Evolutionary conservation across 2,113 vertebrate species (phyloP).

Genomic region (Cavia porcellus): DNA sequence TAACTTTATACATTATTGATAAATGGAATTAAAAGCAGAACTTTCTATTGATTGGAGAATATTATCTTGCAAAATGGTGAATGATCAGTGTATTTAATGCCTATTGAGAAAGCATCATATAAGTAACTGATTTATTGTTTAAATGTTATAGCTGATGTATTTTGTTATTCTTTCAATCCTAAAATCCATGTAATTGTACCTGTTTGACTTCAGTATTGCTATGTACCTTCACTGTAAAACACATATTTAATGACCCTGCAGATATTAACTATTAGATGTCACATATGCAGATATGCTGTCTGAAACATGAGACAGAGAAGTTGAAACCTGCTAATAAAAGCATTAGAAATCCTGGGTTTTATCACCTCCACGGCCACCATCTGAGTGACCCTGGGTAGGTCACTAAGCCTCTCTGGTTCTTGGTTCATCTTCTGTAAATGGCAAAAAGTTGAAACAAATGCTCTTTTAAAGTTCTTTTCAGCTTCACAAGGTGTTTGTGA

Average conservation of each 20-base stretch:
- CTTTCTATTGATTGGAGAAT: neutral
- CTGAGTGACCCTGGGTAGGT: neutral
- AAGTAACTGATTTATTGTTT: slow-evolving; percentile 15
- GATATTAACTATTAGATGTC: neutral
- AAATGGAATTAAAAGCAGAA: slow-evolving; percentile 18
- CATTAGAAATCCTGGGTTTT: neutral
- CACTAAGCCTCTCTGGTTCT: neutral
- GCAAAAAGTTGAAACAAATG: neutral
- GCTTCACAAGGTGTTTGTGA: neutral
- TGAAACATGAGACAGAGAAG: neutral
- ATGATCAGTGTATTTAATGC: neutral
- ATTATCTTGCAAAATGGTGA: neutral
- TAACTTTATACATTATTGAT: neutral
- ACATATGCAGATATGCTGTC: neutral
- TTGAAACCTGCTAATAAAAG: neutral
- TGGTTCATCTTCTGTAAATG: neutral
- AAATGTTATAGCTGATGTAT: neutral
- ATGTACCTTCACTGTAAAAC: neutral
- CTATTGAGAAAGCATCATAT: neutral
- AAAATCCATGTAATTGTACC: neutral
- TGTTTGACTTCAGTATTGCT: neutral
- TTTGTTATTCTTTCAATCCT: slow-evolving; percentile 12
- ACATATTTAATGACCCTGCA: neutral
- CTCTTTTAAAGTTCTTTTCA: neutral
- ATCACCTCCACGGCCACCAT: neutral